These are phyloP conservation scores for Herpailurus yagouaroundi DNA, from an alignment of 2,113 vertebrate genomes.

Conservation along the genomic window DNA sequence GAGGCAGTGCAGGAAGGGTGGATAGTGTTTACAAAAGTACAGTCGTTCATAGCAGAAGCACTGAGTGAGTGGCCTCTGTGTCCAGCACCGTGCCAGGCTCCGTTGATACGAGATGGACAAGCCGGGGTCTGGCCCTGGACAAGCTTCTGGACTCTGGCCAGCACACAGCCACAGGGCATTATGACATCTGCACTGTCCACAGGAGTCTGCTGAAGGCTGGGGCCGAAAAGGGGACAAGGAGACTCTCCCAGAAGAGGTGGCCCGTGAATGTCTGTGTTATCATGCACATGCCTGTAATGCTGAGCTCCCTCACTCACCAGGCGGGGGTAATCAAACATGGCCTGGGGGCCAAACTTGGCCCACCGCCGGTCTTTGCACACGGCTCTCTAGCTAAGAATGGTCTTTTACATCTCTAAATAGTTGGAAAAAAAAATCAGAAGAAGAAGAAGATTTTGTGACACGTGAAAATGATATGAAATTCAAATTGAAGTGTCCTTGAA, in stretches of 20 bases:
- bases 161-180: accelerated
- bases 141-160: background rate
- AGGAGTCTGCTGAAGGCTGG: background rate
- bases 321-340: background rate
- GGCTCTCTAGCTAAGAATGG: background rate
- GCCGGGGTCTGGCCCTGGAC: background rate
- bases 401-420: background rate
- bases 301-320: background rate
- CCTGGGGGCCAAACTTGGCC: background rate
- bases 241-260: background rate
- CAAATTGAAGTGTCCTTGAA: background rate
- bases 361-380: background rate
- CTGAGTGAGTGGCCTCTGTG: background rate
- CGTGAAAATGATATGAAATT: background rate
- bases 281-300: background rate
- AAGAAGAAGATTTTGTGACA: background rate
- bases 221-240: background rate
- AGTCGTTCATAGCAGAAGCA: background rate
- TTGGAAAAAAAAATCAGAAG: background rate
- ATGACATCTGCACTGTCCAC: background rate
- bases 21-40: background rate
- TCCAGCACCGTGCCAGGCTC: accelerated
- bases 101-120: background rate
- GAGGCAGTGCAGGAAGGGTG: background rate
- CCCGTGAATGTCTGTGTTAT: accelerated